Evolutionary conservation across 2,888 invertebrate species (phyloP), one percentile per base, ranked within the genome.

Genomic region (Dorcus hopei): DNA sequence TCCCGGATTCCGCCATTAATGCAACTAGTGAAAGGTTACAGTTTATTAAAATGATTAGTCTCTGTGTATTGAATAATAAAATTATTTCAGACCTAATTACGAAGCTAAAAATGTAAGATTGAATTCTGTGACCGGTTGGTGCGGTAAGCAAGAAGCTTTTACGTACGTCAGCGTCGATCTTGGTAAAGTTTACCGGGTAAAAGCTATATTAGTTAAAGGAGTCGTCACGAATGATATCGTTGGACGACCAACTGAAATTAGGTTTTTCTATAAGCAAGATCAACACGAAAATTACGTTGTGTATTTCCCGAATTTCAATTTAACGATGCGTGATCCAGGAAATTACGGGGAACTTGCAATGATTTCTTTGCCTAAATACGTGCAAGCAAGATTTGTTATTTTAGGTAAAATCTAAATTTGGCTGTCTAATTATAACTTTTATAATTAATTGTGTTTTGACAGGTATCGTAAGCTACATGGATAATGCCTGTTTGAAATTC

Each of bases 291-390:
- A 96, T 74, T 97, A 95, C 73, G 95, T 97, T 3, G 95, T 97
- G 0, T 97, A 97, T 73, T 97, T 95, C 83, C 96, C 97, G 49
- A 97, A 97, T 74, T 95, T 95, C 76, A 96, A 95, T 77, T 79
- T 95, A 49, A 95, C 95, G 0, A 94, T 94, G 89, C 83, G 95
- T 68, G 95, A 95, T 76, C 95, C 95, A n/a, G 95, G 95, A 70
- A 93, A 97, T 78, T 97, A 96, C 73, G 97, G 97, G 54, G 96
- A 96, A 81, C 80, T 97, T 55, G 95, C 97, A 1, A 95, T 96
- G 91, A 96, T 97, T 64, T 94, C 95, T 0, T 75, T 97, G 53
- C 95, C 96, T 0, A 93, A 95, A 77, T 95, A 92, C 69, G 93
- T 97, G 0, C 91, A 93, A 78, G 96, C 96, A 1, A 84, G 96